Evolutionary conservation across 2,113 vertebrate genomes (phyloP).

Genomic region (Malurus alboscapulatus): DNA sequence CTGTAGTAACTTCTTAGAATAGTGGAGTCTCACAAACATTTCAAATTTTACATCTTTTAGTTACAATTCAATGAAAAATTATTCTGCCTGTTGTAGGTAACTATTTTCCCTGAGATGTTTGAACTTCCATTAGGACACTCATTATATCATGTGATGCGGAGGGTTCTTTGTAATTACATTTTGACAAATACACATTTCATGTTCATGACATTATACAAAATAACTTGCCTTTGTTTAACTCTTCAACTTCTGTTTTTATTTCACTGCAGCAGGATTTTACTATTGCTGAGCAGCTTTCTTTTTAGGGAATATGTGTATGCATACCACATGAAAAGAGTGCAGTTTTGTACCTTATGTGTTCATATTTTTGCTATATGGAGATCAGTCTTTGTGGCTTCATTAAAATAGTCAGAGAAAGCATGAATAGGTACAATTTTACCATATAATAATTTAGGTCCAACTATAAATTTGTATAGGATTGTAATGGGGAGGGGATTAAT

Average conservation of each 20-base stretch:
- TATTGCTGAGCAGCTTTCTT: neutral
- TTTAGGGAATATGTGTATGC: neutral
- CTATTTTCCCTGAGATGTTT: neutral
- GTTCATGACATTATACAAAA: neutral
- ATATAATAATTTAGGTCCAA: neutral
- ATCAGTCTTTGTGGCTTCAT: neutral
- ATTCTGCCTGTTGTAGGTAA: neutral
- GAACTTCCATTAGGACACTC: neutral
- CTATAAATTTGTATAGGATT: neutral
- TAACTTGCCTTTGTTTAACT: neutral
- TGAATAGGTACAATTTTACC: neutral
- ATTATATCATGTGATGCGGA: neutral
- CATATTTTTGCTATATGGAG: neutral
- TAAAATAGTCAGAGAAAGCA: neutral
- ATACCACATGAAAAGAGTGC: neutral
- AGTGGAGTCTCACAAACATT: neutral
- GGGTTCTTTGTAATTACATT: constrained; percentile 8
- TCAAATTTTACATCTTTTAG: neutral
- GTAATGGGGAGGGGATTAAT: neutral
- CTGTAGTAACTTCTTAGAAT: neutral
- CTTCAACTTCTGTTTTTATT: neutral
- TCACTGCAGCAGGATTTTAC: neutral
- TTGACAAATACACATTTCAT: neutral
- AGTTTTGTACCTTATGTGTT: neutral
- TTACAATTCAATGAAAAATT: neutral